phyloP scores from a whole-genome alignment of 2,113 vertebrate genomes.

The Geococcyx californianus region DNA sequence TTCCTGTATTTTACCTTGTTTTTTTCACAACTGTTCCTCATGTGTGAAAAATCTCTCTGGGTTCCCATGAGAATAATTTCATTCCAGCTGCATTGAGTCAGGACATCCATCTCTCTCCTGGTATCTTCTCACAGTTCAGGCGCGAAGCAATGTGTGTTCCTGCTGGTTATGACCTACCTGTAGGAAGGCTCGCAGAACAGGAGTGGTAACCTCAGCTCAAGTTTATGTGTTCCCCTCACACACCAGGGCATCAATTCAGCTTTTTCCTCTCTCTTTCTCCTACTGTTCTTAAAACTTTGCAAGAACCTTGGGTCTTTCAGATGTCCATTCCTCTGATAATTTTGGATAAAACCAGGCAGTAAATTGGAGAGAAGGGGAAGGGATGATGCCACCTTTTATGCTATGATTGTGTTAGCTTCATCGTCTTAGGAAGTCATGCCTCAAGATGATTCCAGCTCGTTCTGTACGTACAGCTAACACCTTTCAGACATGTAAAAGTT shows the following conservation, averaged over 20 bases:
- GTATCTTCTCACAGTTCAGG: background rate
- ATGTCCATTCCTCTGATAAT: background rate
- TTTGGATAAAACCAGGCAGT: background rate
- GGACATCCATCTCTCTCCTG: background rate
- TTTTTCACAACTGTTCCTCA: background rate
- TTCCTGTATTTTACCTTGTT: background rate
- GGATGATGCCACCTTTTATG: background rate
- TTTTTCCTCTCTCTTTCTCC: background rate
- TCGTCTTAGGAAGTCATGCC: background rate
- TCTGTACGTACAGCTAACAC: background rate
- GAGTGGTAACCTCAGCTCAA: background rate
- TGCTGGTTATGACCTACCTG: background rate
- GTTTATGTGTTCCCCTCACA: background rate
- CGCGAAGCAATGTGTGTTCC: background rate
- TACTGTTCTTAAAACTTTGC: background rate
- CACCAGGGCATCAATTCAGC: background rate
- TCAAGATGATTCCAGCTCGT: background rate
- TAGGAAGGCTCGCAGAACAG: background rate
- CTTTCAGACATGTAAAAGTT: background rate
- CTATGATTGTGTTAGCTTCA: background rate
- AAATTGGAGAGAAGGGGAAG: background rate
- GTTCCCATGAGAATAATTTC: background rate
- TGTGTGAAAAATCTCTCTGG: background rate
- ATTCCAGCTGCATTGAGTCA: background rate
- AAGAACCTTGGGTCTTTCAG: background rate